Conservation (phyloP, 2,888 invertebrate genomes). For the Pachliopta kotzebuea region DNA sequence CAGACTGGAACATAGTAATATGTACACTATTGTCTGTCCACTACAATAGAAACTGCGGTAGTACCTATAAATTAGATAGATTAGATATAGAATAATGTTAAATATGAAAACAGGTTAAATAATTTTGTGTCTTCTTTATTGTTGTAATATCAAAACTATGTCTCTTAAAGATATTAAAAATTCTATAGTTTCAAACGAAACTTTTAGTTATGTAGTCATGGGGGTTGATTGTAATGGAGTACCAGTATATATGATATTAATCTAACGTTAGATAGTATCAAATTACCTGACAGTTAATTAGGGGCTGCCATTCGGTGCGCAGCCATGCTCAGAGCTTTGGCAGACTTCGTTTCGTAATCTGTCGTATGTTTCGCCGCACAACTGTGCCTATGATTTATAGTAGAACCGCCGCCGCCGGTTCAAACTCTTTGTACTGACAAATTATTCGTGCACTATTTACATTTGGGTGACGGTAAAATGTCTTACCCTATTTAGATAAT, state of each 20-base stretch:
- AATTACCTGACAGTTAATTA: constrained; percentile 77
- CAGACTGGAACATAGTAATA: too few relatives aligned
- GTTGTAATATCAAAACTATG: too few relatives aligned
- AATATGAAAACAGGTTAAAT: too few relatives aligned
- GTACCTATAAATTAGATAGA: too few relatives aligned
- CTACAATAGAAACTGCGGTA: too few relatives aligned
- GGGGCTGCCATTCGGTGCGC: constrained; percentile 61
- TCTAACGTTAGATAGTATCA: constrained; percentile 53
- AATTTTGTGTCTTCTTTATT: too few relatives aligned
- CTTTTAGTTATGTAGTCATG: background rate
- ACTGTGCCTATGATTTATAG: constrained; percentile 67
- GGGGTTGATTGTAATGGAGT: constrained; percentile 40
- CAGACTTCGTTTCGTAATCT: constrained; percentile 64
- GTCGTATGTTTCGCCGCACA: constrained; percentile 59
- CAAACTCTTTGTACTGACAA: constrained; percentile 73
- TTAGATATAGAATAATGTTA: too few relatives aligned
- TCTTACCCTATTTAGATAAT: constrained; percentile 16
- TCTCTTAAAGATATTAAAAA: background rate
- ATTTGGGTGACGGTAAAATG: constrained; percentile 31
- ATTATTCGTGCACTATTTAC: constrained; percentile 65
- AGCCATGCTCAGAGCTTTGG: constrained; percentile 59
- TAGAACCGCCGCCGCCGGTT: constrained; percentile 49
- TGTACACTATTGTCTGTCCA: too few relatives aligned
- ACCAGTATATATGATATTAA: constrained; percentile 34
- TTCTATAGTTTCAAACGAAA: background rate